Evolutionary conservation across 2,113 vertebrate genomes (phyloP).

Genomic region (Sylvicapra grimmia): DNA sequence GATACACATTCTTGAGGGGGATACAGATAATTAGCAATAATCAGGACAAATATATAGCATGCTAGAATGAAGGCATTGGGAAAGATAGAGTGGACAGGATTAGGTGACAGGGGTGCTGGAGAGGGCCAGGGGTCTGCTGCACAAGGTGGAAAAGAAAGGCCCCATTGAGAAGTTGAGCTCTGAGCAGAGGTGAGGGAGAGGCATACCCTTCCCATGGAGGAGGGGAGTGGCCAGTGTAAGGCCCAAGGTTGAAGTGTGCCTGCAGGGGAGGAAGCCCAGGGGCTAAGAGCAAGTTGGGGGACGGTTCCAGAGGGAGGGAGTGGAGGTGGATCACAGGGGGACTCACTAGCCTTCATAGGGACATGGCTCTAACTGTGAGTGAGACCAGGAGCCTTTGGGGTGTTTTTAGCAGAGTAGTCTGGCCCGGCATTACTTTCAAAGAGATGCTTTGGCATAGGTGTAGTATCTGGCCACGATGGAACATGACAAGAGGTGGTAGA

Average conservation of each 20-base stretch:
- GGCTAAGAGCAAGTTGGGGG: not conserved
- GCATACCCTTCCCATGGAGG: too few relatives aligned
- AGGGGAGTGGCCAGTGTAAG: rapidly evolving
- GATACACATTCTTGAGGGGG: not conserved
- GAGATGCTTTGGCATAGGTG: too few relatives aligned
- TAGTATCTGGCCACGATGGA: rapidly evolving
- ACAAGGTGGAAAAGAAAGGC: not conserved
- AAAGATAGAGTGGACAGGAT: not conserved
- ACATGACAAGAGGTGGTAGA: too few relatives aligned
- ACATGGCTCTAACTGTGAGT: not conserved
- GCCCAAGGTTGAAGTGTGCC: not conserved
- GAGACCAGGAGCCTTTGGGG: not conserved
- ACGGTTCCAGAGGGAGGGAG: not conserved
- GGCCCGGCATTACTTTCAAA: not conserved
- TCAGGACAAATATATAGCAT: rapidly evolving
- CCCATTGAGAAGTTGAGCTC: not conserved
- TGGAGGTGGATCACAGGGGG: rapidly evolving
- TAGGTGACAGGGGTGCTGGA: not conserved
- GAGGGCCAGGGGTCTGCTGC: not conserved
- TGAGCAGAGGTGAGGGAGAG: not conserved
- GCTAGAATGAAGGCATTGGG: not conserved
- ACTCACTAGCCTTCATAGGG: rapidly evolving
- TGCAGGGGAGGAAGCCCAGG: not conserved
- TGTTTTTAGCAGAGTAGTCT: not conserved
- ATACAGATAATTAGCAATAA: not conserved